Evolutionary conservation across 2,113 vertebrate genomes (phyloP).

Genomic region (Helogale parvula): DNA sequence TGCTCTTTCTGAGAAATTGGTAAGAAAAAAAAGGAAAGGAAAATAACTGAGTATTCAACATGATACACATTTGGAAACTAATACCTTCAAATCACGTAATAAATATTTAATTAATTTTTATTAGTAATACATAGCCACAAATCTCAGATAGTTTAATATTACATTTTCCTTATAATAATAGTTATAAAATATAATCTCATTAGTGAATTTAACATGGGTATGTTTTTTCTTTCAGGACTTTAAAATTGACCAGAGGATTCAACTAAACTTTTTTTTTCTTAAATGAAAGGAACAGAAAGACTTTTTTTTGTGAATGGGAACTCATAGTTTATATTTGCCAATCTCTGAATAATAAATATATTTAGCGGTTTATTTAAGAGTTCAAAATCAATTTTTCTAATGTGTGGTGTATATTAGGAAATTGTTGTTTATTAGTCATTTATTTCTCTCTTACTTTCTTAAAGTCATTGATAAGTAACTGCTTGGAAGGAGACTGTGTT

Average conservation of each 20-base stretch:
- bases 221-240: constrained; percentile 25
- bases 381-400: constrained; percentile 58
- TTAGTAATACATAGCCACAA: neutral
- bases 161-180: neutral
- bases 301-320: constrained; percentile 8
- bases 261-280: neutral
- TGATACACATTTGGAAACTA: constrained; percentile 6
- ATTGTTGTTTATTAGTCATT: constrained; percentile 3
- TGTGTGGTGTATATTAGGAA: neutral
- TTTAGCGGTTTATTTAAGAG: constrained; percentile 35
- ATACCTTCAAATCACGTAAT: neutral
- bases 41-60: neutral
- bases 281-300: neutral
- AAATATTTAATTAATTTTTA: constrained; percentile 1
- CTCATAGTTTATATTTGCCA: neutral
- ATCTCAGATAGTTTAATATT: constrained; percentile 24
- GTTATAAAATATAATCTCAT: neutral
- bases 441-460: constrained; percentile 21
- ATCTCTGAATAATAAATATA: neutral
- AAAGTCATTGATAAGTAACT: constrained; percentile 52
- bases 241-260: constrained; percentile 8
- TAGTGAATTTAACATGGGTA: neutral
- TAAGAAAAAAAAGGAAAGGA: neutral
- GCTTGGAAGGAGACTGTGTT: constrained; percentile 4
- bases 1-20: neutral